Evolutionary conservation across 2,888 invertebrate species (phyloP), one percentile per base, ranked within the genome.

Genomic region (Clostera curtula): DNA sequence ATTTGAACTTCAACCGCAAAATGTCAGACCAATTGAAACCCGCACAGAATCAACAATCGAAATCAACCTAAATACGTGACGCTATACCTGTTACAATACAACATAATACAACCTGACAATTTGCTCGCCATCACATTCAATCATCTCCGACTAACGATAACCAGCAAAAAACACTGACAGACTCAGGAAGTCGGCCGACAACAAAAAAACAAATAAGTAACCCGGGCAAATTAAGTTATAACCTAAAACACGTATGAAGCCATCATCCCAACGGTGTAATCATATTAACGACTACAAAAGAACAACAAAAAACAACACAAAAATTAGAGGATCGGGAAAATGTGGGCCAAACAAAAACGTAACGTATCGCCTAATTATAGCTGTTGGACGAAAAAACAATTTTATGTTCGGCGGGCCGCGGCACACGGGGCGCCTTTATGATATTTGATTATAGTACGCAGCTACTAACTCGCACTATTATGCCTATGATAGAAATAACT

Each of bases 221-320:
- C 66, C 65, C 73, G 71, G 63, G 68, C 77, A 83, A 83, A 83
- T 83, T 83, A 83, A 83, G 83, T 83, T 83, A 82, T 82, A 83
- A 83, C 74, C 79, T 80, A 77, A 80, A 80, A 80, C 80, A 80
- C 77, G 83, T 82, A 83, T 82, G 80, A 82, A 83, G 83, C 82
- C 79, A 82, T 82, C 83, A 82, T 77, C 80, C 74, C 69, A 71
- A 79, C 73, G 76, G 74, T 80, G 79, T 83, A 83, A 83, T 83
- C 83, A 82, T 82, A 82, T 83, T 82, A 83, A 83, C 83, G 80
- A 82, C 80, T 80, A 82, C 82, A 82, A 82, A 83, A 82, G 80
- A 69, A 71, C 67, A 71, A 71, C 75, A 74, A 79, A 82, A 83
- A 83, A n/a, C n/a, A 82, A 79, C 65, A 65, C 58, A 75, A 73